A percentile compares a stretch with the other conserved stretches of the same genome.
These are phyloP conservation scores for Pristionchus pacificus DNA, from an alignment of 1,140 invertebrate genomes.

Conservation along the genomic window DNA sequence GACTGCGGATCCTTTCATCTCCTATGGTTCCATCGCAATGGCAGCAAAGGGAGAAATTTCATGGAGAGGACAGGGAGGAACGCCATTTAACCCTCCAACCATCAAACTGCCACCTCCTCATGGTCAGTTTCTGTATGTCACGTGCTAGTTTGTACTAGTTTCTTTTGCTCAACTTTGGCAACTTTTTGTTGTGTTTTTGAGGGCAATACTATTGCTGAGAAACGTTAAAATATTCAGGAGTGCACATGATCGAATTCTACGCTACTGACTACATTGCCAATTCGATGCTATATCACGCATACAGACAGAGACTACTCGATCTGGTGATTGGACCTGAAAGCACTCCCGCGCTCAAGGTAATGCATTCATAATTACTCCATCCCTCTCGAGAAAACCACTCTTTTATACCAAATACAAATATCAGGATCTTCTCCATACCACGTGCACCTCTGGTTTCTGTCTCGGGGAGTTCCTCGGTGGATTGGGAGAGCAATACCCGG, in stretches of 20 bases:
- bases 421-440: slow-evolving; percentile 48
- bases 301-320: slow-evolving; percentile 50
- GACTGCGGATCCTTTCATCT: slow-evolving; percentile 49
- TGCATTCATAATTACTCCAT: not conserved
- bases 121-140: slow-evolving; percentile 27
- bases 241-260: slow-evolving; percentile 55
- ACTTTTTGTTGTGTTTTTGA: too few species aligned
- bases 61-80: slow-evolving; percentile 47
- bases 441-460: slow-evolving; percentile 50
- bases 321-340: slow-evolving; percentile 49
- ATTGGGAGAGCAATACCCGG: slow-evolving; percentile 50
- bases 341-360: slow-evolving; percentile 20
- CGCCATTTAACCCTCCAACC: slow-evolving; percentile 54
- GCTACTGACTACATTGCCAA: slow-evolving; percentile 55
- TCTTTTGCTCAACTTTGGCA: too few species aligned
- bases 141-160: too few species aligned
- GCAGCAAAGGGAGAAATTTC: slow-evolving; percentile 54
- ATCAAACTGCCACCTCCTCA: slow-evolving; percentile 52
- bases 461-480: slow-evolving; percentile 53
- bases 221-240: slow-evolving; percentile 35
- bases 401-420: slow-evolving; percentile 36
- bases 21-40: slow-evolving; percentile 53
- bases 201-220: too few species aligned
- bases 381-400: too few species aligned
- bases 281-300: slow-evolving; percentile 57